These are phyloP conservation scores for Candidula unifasciata DNA, from an alignment of 2,888 invertebrate species.

Conservation along the genomic window DNA sequence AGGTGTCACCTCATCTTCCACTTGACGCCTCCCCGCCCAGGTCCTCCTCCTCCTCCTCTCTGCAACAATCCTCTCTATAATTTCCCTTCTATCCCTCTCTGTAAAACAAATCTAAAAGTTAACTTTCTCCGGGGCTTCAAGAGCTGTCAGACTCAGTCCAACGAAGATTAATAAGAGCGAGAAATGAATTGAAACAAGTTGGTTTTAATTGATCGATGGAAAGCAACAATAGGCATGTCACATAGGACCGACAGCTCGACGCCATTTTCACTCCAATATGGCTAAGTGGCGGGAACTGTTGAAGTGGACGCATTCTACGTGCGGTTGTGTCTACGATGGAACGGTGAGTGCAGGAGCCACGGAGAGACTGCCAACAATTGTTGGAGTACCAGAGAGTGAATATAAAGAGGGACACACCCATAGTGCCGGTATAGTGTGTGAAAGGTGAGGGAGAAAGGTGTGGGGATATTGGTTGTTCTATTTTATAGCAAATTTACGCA, in stretches of 20 bases:
- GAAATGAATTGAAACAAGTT: slow-evolving; percentile 41
- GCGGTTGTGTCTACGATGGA: not conserved
- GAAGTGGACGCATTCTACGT: not conserved
- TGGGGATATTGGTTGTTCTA: too few species aligned
- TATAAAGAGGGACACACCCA: not conserved
- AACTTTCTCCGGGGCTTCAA: slow-evolving; percentile 1
- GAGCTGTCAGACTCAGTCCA: slow-evolving; percentile 28
- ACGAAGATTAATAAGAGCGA: slow-evolving; percentile 30
- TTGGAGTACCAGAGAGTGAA: not conserved
- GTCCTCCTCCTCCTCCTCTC: not conserved
- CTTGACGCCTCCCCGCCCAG: not conserved
- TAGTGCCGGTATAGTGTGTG: not conserved
- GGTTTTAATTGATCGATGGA: slow-evolving; percentile 42
- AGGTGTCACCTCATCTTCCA: not conserved
- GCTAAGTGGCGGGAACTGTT: not conserved
- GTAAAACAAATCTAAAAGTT: not conserved
- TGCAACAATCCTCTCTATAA: too few species aligned
- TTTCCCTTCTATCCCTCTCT: not conserved
- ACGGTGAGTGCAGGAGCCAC: not conserved
- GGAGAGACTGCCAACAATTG: not conserved
- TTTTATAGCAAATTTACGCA: too few species aligned
- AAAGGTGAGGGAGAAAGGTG: too few species aligned
- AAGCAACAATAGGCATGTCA: slow-evolving; percentile 38
- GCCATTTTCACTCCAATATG: slow-evolving; percentile 34
- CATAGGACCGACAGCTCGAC: slow-evolving; percentile 18